These are phyloP conservation scores for Esox lucius DNA, from an alignment of 2,797 vertebrate genomes.

Conservation along the genomic window DNA sequence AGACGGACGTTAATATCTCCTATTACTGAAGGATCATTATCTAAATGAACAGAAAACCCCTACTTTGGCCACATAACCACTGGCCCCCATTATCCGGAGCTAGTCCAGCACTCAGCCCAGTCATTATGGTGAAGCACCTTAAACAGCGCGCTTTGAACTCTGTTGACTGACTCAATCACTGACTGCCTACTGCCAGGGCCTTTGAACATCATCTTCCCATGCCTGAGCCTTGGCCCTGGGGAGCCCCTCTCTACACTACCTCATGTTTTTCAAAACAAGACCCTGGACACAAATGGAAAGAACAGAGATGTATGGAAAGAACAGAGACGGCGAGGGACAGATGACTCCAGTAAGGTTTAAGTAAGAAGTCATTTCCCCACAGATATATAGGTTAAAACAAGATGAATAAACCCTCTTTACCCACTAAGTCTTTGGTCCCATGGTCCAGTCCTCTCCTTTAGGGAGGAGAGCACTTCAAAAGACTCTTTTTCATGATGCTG, in stretches of 20 bases:
- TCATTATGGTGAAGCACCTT: conserved; percentile 53
- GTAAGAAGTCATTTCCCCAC: conserved; percentile 54
- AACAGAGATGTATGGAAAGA: conserved; percentile 44
- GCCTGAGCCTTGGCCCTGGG: conserved; percentile 45
- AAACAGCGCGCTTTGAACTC: conserved; percentile 59
- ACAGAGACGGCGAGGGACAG: conserved; percentile 10
- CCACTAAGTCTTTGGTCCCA: background rate
- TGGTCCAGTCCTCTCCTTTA: conserved; percentile 9
- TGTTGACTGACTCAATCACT: conserved; percentile 36
- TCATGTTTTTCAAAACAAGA: conserved; percentile 68
- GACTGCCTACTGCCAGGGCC: conserved; percentile 40
- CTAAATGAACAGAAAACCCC: conserved; percentile 31
- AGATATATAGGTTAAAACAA: conserved; percentile 58
- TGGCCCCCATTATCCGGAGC: conserved; percentile 31
- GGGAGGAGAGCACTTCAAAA: conserved; percentile 2
- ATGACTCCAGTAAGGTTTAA: conserved; percentile 46
- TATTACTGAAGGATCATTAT: conserved; percentile 38
- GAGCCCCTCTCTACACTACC: conserved; percentile 36
- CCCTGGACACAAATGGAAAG: conserved; percentile 59
- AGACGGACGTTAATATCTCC: background rate
- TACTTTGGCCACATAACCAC: conserved; percentile 24
- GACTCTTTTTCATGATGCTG: conserved; percentile 57
- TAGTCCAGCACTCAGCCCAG: conserved; percentile 39
- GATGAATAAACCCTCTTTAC: conserved; percentile 53
- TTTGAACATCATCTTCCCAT: conserved; percentile 56